Base-by-base conservation (phyloP, 2,888 invertebrate genomes). In the Pyrochroa serraticornis region DNA sequence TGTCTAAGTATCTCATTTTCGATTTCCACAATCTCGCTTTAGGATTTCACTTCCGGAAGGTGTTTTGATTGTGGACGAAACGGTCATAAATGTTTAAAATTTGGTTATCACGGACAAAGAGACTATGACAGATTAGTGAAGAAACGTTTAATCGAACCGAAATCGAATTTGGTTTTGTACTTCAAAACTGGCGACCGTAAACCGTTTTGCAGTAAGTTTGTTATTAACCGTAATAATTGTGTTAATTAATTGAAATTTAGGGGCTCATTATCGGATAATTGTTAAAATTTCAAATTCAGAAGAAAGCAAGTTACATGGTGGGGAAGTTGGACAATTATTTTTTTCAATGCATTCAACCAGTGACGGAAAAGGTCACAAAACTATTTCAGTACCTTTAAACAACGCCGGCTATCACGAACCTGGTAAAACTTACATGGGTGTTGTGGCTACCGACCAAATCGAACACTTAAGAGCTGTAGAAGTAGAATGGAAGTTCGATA, bases 131-230 rank as follows among this genome's bases (percentile, higher is more conserved):
- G 79, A 1, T 73, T 86, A 36, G 72, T 82, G 32, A 64, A 75
- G 2, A 78, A 77, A 0, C 82, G 82, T 0, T 71, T 80, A 2
- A 77, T 85, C 6, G 77, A 81, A 12, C 77, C 82, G 1, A 80
- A 81, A 43, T 73, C 82, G 0, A 82, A 85, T 45, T 79, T 88
- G 0, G 82, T 84, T 0, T 83, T 91, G 12, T 95, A 89, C 74
- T 81, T 91, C 0, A 85, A 90, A 74, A 94, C 93, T 0, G 88
- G 87, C 6, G 82, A 83, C 35, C 76, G 80, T 1, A 82, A 82
- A 56, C 93, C 93, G 8, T 94, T 83, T 78, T 94, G 94, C 78
- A 87, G 93, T 89, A 77, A 87, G 86, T 84, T 48, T 8, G n/a
- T n/a, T 33, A 35, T 47, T n/a, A 37, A 45, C 22, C 3, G 7